A percentile compares a stretch with the other conserved stretches of the same genome.
Conservation (phyloP, 92 coral and sea anemone species). For the Zoanthus gigantus region DNA sequence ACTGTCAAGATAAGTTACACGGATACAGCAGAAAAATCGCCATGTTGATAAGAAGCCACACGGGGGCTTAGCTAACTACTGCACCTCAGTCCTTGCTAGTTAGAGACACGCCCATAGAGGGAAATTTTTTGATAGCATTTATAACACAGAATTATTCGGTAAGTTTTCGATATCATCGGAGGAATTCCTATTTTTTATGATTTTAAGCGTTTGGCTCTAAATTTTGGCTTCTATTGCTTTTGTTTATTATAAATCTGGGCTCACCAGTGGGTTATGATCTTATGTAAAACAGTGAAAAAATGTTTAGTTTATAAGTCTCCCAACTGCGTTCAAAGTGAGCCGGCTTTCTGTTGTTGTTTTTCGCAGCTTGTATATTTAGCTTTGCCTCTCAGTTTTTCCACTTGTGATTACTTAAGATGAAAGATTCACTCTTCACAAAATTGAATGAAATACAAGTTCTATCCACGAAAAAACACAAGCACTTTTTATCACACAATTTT, state of each 20-base stretch:
- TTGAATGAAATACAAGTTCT: neutral
- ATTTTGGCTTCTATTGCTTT: neutral
- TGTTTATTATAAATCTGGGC: neutral
- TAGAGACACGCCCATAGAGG: slow-evolving; percentile 22
- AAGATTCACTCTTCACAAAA: slow-evolving; percentile 10
- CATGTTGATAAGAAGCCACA: neutral
- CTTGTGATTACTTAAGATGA: slow-evolving; percentile 11
- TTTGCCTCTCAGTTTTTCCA: neutral
- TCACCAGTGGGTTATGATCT: neutral
- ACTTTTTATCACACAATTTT: slow-evolving; percentile 6
- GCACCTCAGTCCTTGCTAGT: neutral
- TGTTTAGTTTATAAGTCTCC: slow-evolving; percentile 17
- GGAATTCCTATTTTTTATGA: slow-evolving; percentile 5
- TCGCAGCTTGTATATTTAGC: neutral
- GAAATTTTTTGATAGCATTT: neutral
- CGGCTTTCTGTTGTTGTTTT: slow-evolving; percentile 24
- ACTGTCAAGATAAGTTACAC: too few relatives aligned
- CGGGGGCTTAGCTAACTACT: too few relatives aligned
- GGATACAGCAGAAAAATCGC: neutral
- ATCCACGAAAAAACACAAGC: slow-evolving; percentile 4
- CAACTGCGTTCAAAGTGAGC: slow-evolving; percentile 31
- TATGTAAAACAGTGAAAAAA: neutral
- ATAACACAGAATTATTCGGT: slow-evolving; percentile 2
- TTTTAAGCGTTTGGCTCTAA: neutral
- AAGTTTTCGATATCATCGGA: neutral